Base-by-base conservation (phyloP, 37 sponge, comb jelly and placozoan genomes). In the Haliclona indistincta region DNA sequence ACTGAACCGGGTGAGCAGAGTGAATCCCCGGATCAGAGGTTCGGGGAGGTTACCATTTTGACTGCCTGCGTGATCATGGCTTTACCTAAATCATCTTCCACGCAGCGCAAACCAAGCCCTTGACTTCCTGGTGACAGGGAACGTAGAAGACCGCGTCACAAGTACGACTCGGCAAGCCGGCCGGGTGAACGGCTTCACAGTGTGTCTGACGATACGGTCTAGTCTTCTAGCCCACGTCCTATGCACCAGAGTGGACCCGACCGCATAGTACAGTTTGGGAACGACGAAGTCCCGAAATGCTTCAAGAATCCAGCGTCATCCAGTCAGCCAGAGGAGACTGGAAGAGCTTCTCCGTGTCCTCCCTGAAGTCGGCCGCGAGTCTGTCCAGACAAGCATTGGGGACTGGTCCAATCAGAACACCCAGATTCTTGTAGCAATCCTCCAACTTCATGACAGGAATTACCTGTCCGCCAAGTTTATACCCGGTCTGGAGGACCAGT, bases 311-410 rank as follows among this genome's bases (percentile, higher is more conserved):
- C 20, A 66, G 15, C 67, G 29, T 66, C 67, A 36, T 30, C 67
- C 67, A 66, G 25, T 37, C 67, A 39, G 67, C 36, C 8, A 66
- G 67, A 26, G 67, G 67, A 37, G 38, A 38, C 36, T 8, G 29
- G 36, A 38, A 34, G 39, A 66, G 29, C 6, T 26, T 66, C 25
- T 13, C 40, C 25, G 67, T 66, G 36, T 66, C 67, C 7, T 36
- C 2, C 22, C 22, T 25, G 35, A 35, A 35, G 2, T 28, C 15
- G 10, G 51, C 15, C 51, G 10, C 15, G 10, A 47, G 51, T 10
- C 15, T 15, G 51, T 10, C 15, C 13, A 47, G 15, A 47, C 13
- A 47, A 15, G 51, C 10, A 17, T 17, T 10, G 15, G 10, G 10
- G 10, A 15, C 15, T 47, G 13, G 10, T 47, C 51, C 51, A 17